phyloP scores from a whole-genome alignment of 2,888 invertebrate species.

The Halictus quadricinctus region DNA sequence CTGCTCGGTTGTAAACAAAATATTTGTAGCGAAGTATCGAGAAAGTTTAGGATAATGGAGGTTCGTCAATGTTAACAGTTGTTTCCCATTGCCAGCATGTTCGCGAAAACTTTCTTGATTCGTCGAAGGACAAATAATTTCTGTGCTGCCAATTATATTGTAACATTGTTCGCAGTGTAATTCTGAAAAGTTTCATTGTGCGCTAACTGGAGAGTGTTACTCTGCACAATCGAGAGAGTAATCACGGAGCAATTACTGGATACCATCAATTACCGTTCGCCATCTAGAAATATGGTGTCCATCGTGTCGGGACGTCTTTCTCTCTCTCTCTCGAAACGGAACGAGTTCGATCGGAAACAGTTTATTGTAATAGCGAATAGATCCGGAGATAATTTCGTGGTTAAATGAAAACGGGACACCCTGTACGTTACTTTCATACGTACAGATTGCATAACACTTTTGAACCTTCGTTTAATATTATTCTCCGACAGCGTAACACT shows the following conservation, averaged over 20 bases:
- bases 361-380: background rate
- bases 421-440: background rate
- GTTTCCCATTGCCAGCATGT: background rate
- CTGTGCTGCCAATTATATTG: background rate
- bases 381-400: background rate
- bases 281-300: background rate
- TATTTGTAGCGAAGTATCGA: background rate
- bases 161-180: background rate
- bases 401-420: background rate
- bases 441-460: background rate
- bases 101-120: background rate
- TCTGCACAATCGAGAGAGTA: background rate
- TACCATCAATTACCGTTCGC: background rate
- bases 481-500: background rate
- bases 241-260: background rate
- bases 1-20: background rate
- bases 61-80: background rate
- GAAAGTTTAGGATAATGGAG: background rate
- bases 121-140: background rate
- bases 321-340: background rate
- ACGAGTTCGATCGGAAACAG: background rate
- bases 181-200: background rate
- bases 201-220: background rate
- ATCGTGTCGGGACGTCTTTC: background rate
- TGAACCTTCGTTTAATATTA: background rate